Base-by-base conservation (phyloP, 2,113 vertebrate species). In the Muntiacus muntjak region DNA sequence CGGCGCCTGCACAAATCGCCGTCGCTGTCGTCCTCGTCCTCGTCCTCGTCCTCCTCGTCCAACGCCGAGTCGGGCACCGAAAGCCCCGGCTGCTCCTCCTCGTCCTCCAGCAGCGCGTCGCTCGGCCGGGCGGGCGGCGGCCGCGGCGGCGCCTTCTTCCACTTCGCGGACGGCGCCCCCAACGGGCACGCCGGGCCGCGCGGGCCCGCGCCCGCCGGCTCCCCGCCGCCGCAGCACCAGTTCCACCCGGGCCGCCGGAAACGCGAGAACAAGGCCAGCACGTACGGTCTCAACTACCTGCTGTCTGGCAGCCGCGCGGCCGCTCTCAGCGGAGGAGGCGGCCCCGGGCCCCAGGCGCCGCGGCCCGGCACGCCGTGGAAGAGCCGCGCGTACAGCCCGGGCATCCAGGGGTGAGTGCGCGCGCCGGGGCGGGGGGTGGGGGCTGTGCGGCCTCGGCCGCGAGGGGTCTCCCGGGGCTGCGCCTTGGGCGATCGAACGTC, bases 181-280 rank as follows among this genome's bases (percentile, higher is more conserved):
- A 62, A 97, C 84, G 92, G 99, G 98, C 99, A 97, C 97, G 97
- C 92, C 98, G 98, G 97, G 97, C 97, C 97, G 98, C 97, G 96
- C 98, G 98, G 96, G 98, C 97, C 81, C 98, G 98, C 98, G 99
- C 96, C 98, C 74, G 62, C 97, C 98, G 98, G 96, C 98, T 97
- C 85, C 98, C 98, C 98, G 55, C 96, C 94, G 87, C 99, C 99
- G 98, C 99, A 99, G 97, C 99, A 99, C 97, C 99, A 98, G 97
- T 99, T 99, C 97, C 99, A 99, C 95, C 99, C 99, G 1, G 99
- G 99, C 98, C 99, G 99, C 2, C 99, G 99, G 99, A 99, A 99
- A 99, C 99, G 99, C 76, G 99, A 99, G 98, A 99, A 99, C 98
- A 99, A 99, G 98, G 99, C 99, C 95, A 99, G 99, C 99, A 99